Evolutionary conservation across 2,797 vertebrate genomes (phyloP), one percentile per base, ranked within the genome.

Genomic region (Merluccius polli): DNA sequence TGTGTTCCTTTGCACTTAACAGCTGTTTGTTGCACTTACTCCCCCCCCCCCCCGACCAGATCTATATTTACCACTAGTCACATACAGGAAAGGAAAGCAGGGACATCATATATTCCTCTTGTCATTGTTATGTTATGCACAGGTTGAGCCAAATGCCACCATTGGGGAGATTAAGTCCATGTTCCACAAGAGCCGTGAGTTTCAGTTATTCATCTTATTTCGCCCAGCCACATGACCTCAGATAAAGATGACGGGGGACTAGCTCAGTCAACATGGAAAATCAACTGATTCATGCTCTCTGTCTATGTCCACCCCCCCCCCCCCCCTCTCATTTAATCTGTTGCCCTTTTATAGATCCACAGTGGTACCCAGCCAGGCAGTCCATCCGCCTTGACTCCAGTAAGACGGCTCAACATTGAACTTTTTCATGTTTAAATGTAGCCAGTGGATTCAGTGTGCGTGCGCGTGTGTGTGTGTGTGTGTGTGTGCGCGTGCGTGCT

Each of bases 91-190:
- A 85, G 79, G 80, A 88, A 83, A 87, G 70, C 65, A 30, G 78
- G 74, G 75, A 80, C 77, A 76, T 83, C 80, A 85, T 89, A 44
- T 59, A 59, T 24, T 59, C 52, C 52, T 59, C 52, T 59, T 78
- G 80, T 84, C 84, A 85, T 79, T 84, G 41, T 83, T 16, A 1
- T 87, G 78, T 78, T 81, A 78, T 59, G 52, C 88, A 44, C 86
- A 98, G 97, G 97, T 98, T 77, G 97, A 98, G 86, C 97, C 97
- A 79, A 95, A 97, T 88, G 96, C 97, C 83, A 98, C 97, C 0
- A 92, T 98, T 1, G 95, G 95, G 0, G 97, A 98, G 86, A 97
- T 98, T 90, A 98, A 98, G 93, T 96, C 91, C 9, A 95, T 98
- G 93, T 98, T 98, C 93, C 95, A 95, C 89, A 97, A 95, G 91